Conservation (phyloP, 2,888 invertebrate species). For the Spodoptera littoralis region DNA sequence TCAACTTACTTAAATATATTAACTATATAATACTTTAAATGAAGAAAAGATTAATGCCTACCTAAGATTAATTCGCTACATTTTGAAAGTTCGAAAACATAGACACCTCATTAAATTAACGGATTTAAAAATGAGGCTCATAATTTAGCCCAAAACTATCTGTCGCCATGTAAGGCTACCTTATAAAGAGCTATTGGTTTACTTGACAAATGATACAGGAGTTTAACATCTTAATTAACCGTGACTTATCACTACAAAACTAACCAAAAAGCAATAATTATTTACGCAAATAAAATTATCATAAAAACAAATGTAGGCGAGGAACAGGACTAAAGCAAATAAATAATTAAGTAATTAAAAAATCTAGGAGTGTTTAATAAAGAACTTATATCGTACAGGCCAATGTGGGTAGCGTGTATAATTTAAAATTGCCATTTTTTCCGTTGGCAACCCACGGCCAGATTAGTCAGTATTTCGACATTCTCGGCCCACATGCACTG, state of each 20-base stretch:
- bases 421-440: slow-evolving; percentile 88
- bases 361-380: slow-evolving; percentile 79
- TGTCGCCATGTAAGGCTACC: slow-evolving; percentile 37
- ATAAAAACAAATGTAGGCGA: slow-evolving; percentile 67
- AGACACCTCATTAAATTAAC: slow-evolving; percentile 14
- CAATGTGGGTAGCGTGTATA: slow-evolving; percentile 85
- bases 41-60: too few species aligned
- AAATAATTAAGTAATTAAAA: slow-evolving; percentile 85
- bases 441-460: slow-evolving; percentile 81
- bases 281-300: slow-evolving; percentile 47
- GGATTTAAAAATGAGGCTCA: slow-evolving; percentile 33
- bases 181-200: slow-evolving; percentile 35
- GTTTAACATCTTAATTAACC: slow-evolving; percentile 64
- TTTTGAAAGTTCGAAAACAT: neutral
- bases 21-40: too few species aligned
- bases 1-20: too few species aligned
- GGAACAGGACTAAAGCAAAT: slow-evolving; percentile 64
- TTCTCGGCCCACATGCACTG: slow-evolving; percentile 78
- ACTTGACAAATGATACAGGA: slow-evolving; percentile 67
- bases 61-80: too few species aligned
- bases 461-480: slow-evolving; percentile 89
- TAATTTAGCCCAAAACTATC: slow-evolving; percentile 40
- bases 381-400: slow-evolving; percentile 70
- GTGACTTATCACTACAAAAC: slow-evolving; percentile 69
- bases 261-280: slow-evolving; percentile 47